phyloP scores from a whole-genome alignment of 2,113 vertebrate genomes.

The Rana temporaria region DNA sequence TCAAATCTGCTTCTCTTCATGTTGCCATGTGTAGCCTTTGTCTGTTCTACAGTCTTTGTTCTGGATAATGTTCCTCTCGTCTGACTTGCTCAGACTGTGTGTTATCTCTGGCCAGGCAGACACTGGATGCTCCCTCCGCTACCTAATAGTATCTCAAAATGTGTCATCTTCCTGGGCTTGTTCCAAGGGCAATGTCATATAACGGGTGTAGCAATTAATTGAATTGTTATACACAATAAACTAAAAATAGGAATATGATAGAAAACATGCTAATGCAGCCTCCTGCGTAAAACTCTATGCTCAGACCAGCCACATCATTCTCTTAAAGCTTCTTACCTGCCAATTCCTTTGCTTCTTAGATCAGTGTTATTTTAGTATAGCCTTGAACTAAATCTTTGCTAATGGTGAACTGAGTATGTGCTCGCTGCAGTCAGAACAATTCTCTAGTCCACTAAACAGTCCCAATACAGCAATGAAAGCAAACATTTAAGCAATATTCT shows the following conservation, averaged over 20 bases:
- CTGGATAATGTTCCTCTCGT: conserved; percentile 28
- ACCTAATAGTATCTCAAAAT: neutral
- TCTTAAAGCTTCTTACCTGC: too few relatives aligned
- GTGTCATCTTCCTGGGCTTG: neutral
- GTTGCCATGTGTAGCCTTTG: conserved; percentile 19
- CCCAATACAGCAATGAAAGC: too few relatives aligned
- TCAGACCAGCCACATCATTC: too few relatives aligned
- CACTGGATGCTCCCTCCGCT: neutral
- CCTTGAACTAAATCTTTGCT: too few relatives aligned
- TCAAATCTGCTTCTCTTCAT: conserved; percentile 25
- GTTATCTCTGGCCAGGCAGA: conserved; percentile 12
- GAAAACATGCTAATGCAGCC: neutral
- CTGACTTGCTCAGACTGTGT: conserved; percentile 15
- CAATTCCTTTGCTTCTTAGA: too few relatives aligned
- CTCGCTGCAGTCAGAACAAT: too few relatives aligned
- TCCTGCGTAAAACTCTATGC: neutral
- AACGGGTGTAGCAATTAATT: neutral
- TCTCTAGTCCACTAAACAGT: too few relatives aligned
- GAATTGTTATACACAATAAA: neutral
- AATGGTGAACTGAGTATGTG: too few relatives aligned
- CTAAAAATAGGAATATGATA: neutral
- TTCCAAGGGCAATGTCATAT: neutral
- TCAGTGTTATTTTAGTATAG: too few relatives aligned
- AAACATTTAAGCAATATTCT: too few relatives aligned
- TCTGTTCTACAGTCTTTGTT: conserved; percentile 36